Conservation (phyloP, 2,888 invertebrate genomes). For the Torymus texanus region DNA sequence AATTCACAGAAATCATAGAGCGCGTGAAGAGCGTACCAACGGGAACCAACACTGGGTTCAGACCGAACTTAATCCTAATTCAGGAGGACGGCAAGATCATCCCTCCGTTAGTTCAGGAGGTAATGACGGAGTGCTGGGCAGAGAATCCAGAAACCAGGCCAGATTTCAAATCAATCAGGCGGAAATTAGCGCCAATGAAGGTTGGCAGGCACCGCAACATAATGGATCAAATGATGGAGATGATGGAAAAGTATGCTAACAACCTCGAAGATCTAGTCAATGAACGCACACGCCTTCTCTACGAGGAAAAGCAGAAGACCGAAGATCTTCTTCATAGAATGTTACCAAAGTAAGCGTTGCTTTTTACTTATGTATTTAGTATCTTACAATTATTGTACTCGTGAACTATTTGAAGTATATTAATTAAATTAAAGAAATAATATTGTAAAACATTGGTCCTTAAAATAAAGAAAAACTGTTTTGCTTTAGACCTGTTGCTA, state of each 20-base stretch:
- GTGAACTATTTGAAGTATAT: too few species aligned
- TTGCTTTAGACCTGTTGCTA: constrained; percentile 86
- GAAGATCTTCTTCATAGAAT: constrained; percentile 94
- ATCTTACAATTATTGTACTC: too few species aligned
- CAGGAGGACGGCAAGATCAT: too few species aligned
- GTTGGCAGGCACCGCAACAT: constrained; percentile 92
- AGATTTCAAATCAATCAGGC: constrained; percentile 88
- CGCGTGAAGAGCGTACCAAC: constrained; percentile 83
- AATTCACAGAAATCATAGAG: constrained; percentile 86
- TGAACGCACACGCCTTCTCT: constrained; percentile 91
- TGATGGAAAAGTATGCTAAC: constrained; percentile 98
- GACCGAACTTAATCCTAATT: constrained; percentile 85
- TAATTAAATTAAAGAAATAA: not conserved
- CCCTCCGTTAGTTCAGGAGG: constrained; percentile 71
- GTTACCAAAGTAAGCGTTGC: constrained; percentile 87
- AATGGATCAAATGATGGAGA: constrained; percentile 98
- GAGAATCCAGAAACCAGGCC: constrained; percentile 90
- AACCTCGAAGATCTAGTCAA: constrained; percentile 95
- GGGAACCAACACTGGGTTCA: constrained; percentile 84
- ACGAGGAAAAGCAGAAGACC: constrained; percentile 95
- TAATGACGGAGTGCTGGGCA: constrained; percentile 93
- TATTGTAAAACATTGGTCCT: not conserved
- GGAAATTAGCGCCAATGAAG: constrained; percentile 90
- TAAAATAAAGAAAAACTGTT: constrained; percentile 38
- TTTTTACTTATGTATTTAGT: not conserved